Base-by-base conservation (phyloP, 2,888 invertebrate species). In the Panopea generosa region DNA sequence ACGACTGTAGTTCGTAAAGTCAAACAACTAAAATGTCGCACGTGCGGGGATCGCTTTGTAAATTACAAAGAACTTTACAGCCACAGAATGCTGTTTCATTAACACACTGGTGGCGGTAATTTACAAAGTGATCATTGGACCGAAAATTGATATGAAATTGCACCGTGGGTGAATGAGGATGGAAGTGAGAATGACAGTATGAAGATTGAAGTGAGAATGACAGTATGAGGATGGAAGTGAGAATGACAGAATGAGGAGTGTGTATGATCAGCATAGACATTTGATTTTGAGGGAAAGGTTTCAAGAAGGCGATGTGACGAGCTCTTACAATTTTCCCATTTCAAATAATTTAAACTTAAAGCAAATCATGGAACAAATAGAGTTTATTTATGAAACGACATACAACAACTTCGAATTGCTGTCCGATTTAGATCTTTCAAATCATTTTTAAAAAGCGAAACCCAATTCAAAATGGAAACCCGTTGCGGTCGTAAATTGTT, bases 401-500 rank as follows among this genome's bases (percentile, higher is more conserved):
- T 16, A 18, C 4, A 16, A 45, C 18, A 16, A 6, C 18, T 45
- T 45, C 16, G 16, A 45, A 24, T 24, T 18, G 22, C 22, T 52
- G 22, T 22, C 52, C 16, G 22, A 52, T 18, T 52, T 52, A 24
- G 52, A 52, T 22, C 3, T 52, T 52, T 52, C 52, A 22, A 52
- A 18, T 4, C 22, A 52, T 52, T 52, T 52, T 26, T 22, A 52
- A 24, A 52, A 52, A 52, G 22, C 20, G 6, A 52, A 52, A 22
- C 57, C n/a, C 57, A 24, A 57, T 20, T 57, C 57, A 9, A 57
- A 57, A 57, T 57, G 57, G 57, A 57, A 20, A 57, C 57, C 57
- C 33, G 33, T 33, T 4, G 33, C 33, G 4, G 33, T 33, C 11
- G n/a, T 14, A 33, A 4, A 16, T 43, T 38, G 38, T 57, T 57